These are phyloP conservation scores for Brachionichthys hirsutus DNA, from an alignment of 2,113 vertebrate genomes.

Conservation along the genomic window DNA sequence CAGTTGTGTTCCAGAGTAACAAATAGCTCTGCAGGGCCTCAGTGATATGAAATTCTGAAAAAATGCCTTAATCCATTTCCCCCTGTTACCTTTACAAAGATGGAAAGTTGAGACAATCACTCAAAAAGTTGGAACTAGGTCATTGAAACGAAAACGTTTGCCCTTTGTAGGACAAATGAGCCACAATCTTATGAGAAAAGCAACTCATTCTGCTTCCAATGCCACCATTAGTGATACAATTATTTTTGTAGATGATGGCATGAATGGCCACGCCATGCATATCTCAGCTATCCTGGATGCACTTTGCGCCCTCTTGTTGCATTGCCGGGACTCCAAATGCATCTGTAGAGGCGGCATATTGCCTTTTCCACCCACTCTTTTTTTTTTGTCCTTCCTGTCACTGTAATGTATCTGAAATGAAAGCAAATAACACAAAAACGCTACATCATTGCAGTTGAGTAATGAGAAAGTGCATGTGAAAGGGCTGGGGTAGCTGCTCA, in stretches of 20 bases:
- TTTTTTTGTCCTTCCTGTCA: conserved; percentile 34
- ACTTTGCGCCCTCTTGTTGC: conserved; percentile 1
- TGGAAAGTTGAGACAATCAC: conserved; percentile 23
- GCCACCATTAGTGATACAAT: conserved; percentile 15
- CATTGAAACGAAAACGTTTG: conserved; percentile 52
- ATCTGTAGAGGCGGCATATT: conserved; percentile 15
- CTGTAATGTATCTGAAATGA: conserved; percentile 55
- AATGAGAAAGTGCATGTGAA: conserved; percentile 34
- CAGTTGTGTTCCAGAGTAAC: not conserved
- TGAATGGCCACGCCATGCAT: conserved; percentile 11
- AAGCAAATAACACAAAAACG: conserved; percentile 70
- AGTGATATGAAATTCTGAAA: conserved; percentile 5
- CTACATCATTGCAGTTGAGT: conserved; percentile 34
- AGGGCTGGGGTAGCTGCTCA: conserved; percentile 45
- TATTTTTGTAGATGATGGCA: conserved; percentile 27
- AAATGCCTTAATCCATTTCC: not conserved
- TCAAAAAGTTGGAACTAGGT: conserved; percentile 48
- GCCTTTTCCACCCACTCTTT: conserved; percentile 26
- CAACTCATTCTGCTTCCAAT: not conserved
- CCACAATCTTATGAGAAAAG: conserved; percentile 11
- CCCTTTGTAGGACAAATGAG: conserved; percentile 52
- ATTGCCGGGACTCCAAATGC: conserved; percentile 1
- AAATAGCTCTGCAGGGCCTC: not conserved
- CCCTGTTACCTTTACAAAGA: conserved; percentile 16
- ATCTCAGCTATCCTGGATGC: not conserved